Evolutionary conservation across 2,113 vertebrate genomes (phyloP).

Genomic region (Phalacrocorax pelagicus): DNA sequence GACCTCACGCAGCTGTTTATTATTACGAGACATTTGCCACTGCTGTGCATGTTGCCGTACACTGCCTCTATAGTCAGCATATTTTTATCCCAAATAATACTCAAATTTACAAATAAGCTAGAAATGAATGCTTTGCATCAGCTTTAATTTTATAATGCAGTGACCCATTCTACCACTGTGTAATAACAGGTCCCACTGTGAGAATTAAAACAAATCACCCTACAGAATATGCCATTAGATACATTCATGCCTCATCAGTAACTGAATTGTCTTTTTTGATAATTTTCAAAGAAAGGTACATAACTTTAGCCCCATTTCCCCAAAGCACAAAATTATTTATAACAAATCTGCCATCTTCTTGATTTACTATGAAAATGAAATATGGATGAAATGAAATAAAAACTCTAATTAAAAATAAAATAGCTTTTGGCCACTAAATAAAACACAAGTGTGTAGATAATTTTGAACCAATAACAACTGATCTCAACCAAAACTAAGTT

Average conservation of each 20-base stretch:
- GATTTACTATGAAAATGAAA: slow-evolving; percentile 30
- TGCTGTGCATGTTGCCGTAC: background rate
- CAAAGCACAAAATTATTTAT: slow-evolving; percentile 45
- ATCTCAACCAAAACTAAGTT: background rate
- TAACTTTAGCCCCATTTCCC: background rate
- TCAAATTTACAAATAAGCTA: slow-evolving; percentile 87
- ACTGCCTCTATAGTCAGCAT: slow-evolving; percentile 66
- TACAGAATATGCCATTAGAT: slow-evolving; percentile 81
- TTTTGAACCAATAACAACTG: background rate
- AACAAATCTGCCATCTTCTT: background rate
- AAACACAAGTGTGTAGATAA: background rate
- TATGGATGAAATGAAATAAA: background rate
- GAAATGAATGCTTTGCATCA: slow-evolving; percentile 81
- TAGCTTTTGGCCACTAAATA: slow-evolving; percentile 42
- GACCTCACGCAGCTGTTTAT: background rate
- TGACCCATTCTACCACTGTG: slow-evolving; percentile 85
- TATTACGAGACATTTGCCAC: slow-evolving; percentile 2
- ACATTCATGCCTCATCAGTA: slow-evolving; percentile 91
- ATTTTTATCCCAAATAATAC: slow-evolving; percentile 77
- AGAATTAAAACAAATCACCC: slow-evolving; percentile 95
- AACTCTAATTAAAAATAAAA: slow-evolving; percentile 31
- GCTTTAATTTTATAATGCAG: slow-evolving; percentile 89
- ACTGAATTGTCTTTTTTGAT: slow-evolving; percentile 84
- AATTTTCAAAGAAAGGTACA: slow-evolving; percentile 78
- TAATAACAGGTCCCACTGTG: slow-evolving; percentile 88